Percentiles rank a stretch among this genome's conserved stretches.
These are phyloP conservation scores for Sphenopsis melanotis DNA, from an alignment of 2,797 vertebrate species.

Conservation along the genomic window DNA sequence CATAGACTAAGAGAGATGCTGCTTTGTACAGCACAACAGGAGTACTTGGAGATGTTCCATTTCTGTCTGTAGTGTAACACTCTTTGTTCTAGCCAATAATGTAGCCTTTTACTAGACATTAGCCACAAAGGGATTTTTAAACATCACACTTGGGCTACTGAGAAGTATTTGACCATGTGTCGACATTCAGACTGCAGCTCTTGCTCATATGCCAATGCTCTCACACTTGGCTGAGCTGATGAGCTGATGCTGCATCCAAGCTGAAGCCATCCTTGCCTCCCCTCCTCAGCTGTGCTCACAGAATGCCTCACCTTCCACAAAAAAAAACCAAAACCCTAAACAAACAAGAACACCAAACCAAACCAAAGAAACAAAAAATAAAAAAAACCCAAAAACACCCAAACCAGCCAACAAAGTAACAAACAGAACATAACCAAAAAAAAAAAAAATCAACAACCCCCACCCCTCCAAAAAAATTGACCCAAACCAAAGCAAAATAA, in stretches of 20 bases:
- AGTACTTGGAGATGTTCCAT: not conserved
- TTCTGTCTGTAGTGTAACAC: not conserved
- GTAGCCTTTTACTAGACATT: not conserved
- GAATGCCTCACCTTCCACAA: not conserved
- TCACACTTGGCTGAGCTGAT: not conserved
- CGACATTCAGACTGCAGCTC: not conserved
- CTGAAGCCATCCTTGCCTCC: not conserved
- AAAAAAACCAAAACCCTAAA: not conserved
- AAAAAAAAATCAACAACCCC: accelerated
- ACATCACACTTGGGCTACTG: not conserved
- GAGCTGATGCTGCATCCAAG: not conserved
- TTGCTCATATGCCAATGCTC: not conserved
- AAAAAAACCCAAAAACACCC: no score
- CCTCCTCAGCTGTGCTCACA: not conserved
- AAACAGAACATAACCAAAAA: not conserved
- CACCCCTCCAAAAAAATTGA: not conserved
- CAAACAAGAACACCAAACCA: not conserved
- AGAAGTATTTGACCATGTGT: not conserved
- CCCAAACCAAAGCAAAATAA: not conserved
- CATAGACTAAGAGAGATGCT: not conserved
- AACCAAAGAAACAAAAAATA: not conserved
- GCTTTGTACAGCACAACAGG: not conserved
- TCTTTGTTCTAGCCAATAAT: not conserved
- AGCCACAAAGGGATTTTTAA: not conserved
- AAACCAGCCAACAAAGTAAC: not conserved